Conservation (phyloP, 2,888 invertebrate genomes). For the Labia minor region DNA sequence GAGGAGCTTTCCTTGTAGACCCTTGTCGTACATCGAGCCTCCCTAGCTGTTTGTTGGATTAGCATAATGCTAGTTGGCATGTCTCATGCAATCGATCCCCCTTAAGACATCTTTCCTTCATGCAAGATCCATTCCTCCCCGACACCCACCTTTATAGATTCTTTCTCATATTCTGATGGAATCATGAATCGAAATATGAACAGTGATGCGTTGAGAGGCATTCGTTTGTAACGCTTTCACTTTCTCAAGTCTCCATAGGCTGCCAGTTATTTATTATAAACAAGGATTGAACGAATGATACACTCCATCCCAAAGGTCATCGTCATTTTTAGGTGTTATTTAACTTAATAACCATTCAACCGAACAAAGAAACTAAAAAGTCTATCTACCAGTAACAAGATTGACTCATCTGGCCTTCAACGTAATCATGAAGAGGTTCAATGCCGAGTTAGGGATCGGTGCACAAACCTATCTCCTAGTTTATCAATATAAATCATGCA, state of each 20-base stretch:
- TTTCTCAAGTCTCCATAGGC: background rate
- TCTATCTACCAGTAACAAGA: too few relatives aligned
- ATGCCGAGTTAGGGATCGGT: too few relatives aligned
- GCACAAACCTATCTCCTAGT: too few relatives aligned
- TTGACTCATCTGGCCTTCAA: too few relatives aligned
- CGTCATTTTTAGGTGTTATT: too few relatives aligned
- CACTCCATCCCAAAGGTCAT: too few relatives aligned
- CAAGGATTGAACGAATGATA: too few relatives aligned
- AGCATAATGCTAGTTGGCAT: conserved; percentile 7
- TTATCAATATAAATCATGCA: too few relatives aligned
- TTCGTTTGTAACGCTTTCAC: background rate
- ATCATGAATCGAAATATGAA: background rate
- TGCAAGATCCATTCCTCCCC: background rate
- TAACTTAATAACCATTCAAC: too few relatives aligned
- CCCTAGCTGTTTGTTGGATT: background rate
- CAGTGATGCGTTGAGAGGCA: background rate
- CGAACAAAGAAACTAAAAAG: too few relatives aligned
- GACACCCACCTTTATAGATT: background rate
- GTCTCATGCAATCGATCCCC: conserved; percentile 7
- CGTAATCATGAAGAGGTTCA: too few relatives aligned
- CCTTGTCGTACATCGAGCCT: background rate
- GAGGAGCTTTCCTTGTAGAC: background rate
- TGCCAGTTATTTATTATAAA: background rate
- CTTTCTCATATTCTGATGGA: background rate
- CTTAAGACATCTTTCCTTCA: background rate